A percentile compares a stretch with the other conserved stretches of the same genome.
These are phyloP conservation scores for Apocrypta bakeri DNA, from an alignment of 1,140 invertebrate species.

Conservation along the genomic window DNA sequence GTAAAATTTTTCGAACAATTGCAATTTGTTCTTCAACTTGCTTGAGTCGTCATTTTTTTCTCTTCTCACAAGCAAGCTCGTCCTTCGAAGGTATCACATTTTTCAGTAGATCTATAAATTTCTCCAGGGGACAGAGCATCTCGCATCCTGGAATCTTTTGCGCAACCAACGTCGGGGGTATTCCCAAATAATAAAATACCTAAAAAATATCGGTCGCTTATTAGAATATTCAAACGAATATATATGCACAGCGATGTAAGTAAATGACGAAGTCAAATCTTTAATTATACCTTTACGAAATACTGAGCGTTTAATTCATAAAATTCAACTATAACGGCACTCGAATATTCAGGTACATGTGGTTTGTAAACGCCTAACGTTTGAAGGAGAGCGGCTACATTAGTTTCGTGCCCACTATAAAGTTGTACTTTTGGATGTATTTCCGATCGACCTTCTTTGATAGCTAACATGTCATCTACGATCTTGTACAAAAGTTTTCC, in stretches of 20 bases:
- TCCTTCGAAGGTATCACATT: slow-evolving; percentile 52
- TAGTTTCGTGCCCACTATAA: slow-evolving; percentile 83
- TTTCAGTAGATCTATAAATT: slow-evolving; percentile 42
- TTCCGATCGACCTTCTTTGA: not conserved
- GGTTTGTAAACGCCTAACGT: slow-evolving; percentile 79
- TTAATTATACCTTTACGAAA: slow-evolving; percentile 56
- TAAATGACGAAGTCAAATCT: not conserved
- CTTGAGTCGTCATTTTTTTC: not conserved
- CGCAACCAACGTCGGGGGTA: slow-evolving; percentile 27
- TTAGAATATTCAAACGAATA: too few relatives aligned
- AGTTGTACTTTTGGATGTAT: slow-evolving; percentile 55
- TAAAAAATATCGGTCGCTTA: not conserved
- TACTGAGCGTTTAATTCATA: slow-evolving; percentile 47
- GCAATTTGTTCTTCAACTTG: not conserved
- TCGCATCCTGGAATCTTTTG: slow-evolving; percentile 52
- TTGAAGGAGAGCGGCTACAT: slow-evolving; percentile 79
- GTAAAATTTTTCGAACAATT: not conserved
- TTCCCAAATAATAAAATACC: slow-evolving; percentile 52
- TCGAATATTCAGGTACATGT: slow-evolving; percentile 76
- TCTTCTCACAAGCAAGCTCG: slow-evolving; percentile 55
- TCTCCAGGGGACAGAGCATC: slow-evolving; percentile 49
- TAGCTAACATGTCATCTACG: not conserved
- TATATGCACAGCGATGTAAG: not conserved
- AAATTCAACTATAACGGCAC: slow-evolving; percentile 71
- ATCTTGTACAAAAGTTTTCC: slow-evolving; percentile 16